Evolutionary conservation across 2,797 vertebrate genomes (phyloP).

Genomic region (Pangasius larnaudii): DNA sequence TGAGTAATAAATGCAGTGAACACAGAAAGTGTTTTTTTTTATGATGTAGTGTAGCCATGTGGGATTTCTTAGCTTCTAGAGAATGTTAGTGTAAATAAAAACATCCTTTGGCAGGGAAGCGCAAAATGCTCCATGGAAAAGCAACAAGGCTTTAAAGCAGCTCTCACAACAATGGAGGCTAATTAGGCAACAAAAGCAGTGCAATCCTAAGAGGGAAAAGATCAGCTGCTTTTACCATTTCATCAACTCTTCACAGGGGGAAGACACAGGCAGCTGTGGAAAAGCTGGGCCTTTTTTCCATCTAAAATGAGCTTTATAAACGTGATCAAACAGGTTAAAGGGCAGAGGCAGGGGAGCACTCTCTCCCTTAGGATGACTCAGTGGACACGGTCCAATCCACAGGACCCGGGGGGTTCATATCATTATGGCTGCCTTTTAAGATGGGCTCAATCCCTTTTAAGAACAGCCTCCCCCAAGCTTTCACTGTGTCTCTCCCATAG

Average conservation of each 20-base stretch:
- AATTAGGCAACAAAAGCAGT: slow-evolving; percentile 79
- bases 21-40: slow-evolving; percentile 20
- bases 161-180: slow-evolving; percentile 79
- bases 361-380: slow-evolving; percentile 53
- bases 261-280: slow-evolving; percentile 54
- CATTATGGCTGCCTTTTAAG: slow-evolving; percentile 55
- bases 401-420: slow-evolving; percentile 45
- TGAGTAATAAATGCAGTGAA: slow-evolving; percentile 26
- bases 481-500: slow-evolving; percentile 52
- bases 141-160: slow-evolving; percentile 74
- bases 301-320: slow-evolving; percentile 58
- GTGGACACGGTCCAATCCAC: slow-evolving; percentile 53
- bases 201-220: slow-evolving; percentile 65
- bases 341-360: slow-evolving; percentile 49
- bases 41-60: slow-evolving; percentile 23
- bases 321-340: slow-evolving; percentile 59
- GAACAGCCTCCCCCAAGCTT: slow-evolving; percentile 43
- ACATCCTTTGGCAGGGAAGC: slow-evolving; percentile 76
- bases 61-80: slow-evolving; percentile 56
- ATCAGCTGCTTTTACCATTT: slow-evolving; percentile 63
- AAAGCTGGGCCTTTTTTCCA: slow-evolving; percentile 44
- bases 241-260: slow-evolving; percentile 56
- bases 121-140: slow-evolving; percentile 66
- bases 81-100: slow-evolving; percentile 77
- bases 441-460: slow-evolving; percentile 52